Conservation (phyloP, 92 coral and sea anemone species). For the Micromussa lordhowensis region DNA sequence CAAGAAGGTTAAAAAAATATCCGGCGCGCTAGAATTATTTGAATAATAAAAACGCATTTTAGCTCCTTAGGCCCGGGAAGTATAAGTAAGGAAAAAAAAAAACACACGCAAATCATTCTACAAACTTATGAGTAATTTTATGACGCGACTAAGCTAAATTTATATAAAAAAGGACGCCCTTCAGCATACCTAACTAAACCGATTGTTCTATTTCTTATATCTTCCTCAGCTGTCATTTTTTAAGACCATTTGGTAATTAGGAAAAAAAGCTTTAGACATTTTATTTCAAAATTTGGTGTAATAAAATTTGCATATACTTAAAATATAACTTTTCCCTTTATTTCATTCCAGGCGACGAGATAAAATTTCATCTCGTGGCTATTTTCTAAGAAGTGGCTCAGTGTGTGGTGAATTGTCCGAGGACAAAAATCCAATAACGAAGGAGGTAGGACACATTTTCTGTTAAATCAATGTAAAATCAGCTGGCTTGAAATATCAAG, state of each 20-base stretch:
- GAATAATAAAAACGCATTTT: neutral
- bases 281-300: neutral
- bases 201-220: neutral
- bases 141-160: neutral
- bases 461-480: neutral
- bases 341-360: neutral
- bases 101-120: neutral
- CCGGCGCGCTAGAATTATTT: neutral
- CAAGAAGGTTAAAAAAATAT: neutral
- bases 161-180: neutral
- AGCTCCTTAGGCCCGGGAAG: neutral
- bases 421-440: neutral
- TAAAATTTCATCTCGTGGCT: neutral
- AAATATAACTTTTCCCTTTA: neutral
- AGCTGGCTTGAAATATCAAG: neutral
- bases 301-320: constrained; percentile 13
- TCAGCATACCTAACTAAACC: neutral
- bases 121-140: neutral
- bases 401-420: neutral
- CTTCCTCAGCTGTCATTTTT: neutral
- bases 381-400: constrained; percentile 6
- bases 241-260: constrained; percentile 6
- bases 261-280: neutral
- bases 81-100: neutral
- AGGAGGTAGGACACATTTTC: neutral